Base-by-base conservation (phyloP, 35 echinoderm and acorn worm genomes). In the Heliocidaris erythrogramma region DNA sequence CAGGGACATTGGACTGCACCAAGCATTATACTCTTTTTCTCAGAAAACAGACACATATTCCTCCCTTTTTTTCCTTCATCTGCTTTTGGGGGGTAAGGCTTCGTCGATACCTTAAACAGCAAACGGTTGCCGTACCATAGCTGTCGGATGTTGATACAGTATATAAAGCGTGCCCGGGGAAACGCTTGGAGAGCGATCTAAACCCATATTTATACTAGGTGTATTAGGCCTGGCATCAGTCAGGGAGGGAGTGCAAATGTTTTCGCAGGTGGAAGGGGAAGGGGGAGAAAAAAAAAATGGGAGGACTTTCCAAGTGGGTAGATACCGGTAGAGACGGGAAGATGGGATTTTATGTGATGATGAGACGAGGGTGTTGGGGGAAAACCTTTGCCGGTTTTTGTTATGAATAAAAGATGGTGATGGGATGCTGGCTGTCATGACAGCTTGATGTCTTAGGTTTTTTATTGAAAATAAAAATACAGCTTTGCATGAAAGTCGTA, bases 341-440 rank as follows among this genome's bases (percentile, higher is more conserved):
- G 65, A 78, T 78, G 27, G 65, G 21, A 78, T 27, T 27, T 0
- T 78, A 6, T 18, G 24, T 71, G 18, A 27, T 78, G 21, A 78
- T 78, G 65, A 18, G 65, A n/a, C n/a, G n/a, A 24, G 21, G 65
- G 65, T 78, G 65, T 78, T 78, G 5, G 65, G 65, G 65, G 65
- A 18, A n/a, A n/a, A 27, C 27, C 65, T 78, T 78, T 78, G 18
- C 65, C 0, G 21, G 65, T 78, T 78, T 78, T 78, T n/a, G 65
- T 78, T n/a, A 78, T 78, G 65, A 78, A 78, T 78, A n/a, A 78
- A 78, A 78, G 65, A 78, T 78, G 65, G 65, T 7, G 65, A 56
- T 14, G 10, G 10, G 52, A 7, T 78, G 65, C 4, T n/a, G 24
- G 60, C 17, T 21, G 5, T 69, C 60, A 69, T 69, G 65, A 78